Percentiles rank a stretch among this genome's conserved stretches.
These are phyloP conservation scores for Cerastis leucographa DNA, from an alignment of 2,888 invertebrate genomes.

Conservation along the genomic window DNA sequence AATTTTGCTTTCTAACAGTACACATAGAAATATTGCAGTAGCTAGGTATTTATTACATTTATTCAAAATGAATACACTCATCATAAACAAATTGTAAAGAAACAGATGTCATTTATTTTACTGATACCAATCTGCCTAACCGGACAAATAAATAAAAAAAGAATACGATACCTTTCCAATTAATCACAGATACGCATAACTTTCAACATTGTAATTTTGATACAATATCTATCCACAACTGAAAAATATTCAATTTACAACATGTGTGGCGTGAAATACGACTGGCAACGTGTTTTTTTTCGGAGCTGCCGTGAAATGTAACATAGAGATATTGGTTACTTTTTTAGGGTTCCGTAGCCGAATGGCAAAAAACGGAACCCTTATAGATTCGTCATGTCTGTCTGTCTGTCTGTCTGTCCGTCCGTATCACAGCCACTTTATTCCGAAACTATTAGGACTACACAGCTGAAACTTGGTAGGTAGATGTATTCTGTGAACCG, in stretches of 20 bases:
- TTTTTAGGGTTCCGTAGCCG: too few species aligned
- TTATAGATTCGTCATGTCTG: too few species aligned
- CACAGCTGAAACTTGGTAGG: too few species aligned
- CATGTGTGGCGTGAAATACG: constrained; percentile 29
- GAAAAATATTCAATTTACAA: constrained; percentile 25
- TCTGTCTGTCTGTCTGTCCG: too few species aligned
- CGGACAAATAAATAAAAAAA: constrained; percentile 6
- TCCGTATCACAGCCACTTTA: too few species aligned
- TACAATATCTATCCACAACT: constrained; percentile 6
- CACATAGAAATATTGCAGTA: background rate
- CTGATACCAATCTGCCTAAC: background rate
- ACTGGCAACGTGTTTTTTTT: constrained; percentile 7
- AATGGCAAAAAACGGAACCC: too few species aligned
- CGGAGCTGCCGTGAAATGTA: constrained; percentile 4
- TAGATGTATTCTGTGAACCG: too few species aligned
- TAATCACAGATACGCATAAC: constrained; percentile 5
- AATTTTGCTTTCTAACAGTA: background rate
- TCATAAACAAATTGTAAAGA: background rate
- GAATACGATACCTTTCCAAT: background rate
- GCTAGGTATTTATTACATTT: background rate
- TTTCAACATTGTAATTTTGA: constrained; percentile 19
- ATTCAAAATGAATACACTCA: background rate
- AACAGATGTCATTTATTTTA: background rate
- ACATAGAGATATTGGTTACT: background rate
- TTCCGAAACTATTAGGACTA: too few species aligned